Evolutionary conservation across 2,113 vertebrate species (phyloP).

Genomic region (Centropus unirufus): DNA sequence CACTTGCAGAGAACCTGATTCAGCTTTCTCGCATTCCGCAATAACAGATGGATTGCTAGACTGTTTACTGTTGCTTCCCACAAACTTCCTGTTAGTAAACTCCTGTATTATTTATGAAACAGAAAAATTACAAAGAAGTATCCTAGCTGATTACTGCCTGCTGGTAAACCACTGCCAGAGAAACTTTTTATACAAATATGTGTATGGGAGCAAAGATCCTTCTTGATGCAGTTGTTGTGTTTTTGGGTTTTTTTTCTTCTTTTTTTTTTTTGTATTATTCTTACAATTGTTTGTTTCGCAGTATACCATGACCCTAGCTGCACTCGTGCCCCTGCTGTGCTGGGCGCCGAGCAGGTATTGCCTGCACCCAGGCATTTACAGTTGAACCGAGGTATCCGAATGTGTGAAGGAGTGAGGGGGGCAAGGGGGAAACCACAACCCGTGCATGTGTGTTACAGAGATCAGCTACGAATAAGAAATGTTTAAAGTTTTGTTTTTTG

Average conservation of each 20-base stretch:
- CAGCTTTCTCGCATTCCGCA: constrained; percentile 77
- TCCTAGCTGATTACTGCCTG: constrained; percentile 74
- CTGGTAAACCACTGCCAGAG: constrained; percentile 68
- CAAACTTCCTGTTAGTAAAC: constrained; percentile 83
- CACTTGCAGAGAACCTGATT: constrained; percentile 71
- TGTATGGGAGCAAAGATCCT: constrained; percentile 4
- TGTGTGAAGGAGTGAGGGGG: background rate
- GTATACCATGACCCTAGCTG: background rate
- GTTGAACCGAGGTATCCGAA: background rate
- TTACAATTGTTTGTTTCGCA: background rate
- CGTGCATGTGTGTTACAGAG: background rate
- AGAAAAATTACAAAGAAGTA: constrained; percentile 79
- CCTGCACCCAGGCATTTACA: background rate
- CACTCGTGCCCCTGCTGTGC: background rate
- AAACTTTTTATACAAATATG: constrained; percentile 56
- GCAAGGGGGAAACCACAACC: accelerated
- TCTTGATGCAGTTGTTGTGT: background rate
- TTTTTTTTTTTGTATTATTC: background rate
- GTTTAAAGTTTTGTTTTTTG: constrained; percentile 13
- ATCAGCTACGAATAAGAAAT: background rate
- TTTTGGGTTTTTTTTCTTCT: too few relatives aligned
- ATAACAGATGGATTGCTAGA: constrained; percentile 82
- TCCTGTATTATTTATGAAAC: constrained; percentile 85
- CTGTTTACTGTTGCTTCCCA: constrained; percentile 81
- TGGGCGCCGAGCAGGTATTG: background rate